These are phyloP conservation scores for Phycodurus eques DNA, from an alignment of 2,113 vertebrate species.

Conservation along the genomic window DNA sequence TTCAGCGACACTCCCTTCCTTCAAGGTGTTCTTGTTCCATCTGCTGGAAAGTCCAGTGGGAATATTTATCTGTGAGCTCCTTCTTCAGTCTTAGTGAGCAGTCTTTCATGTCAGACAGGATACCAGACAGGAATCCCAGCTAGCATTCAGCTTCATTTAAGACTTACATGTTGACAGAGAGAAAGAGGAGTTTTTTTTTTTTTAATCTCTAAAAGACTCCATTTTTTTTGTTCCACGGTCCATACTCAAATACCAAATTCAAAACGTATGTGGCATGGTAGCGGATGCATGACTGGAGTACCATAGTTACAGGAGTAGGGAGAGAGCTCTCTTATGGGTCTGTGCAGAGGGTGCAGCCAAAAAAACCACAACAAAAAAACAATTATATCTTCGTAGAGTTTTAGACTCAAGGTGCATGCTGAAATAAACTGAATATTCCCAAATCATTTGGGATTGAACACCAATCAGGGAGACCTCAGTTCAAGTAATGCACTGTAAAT, in stretches of 20 bases:
- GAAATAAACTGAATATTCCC: not conserved
- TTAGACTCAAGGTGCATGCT: not conserved
- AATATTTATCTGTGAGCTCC: constrained; percentile 66
- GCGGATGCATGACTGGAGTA: constrained; percentile 32
- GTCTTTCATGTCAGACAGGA: constrained; percentile 76
- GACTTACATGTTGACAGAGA: constrained; percentile 69
- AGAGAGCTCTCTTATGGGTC: constrained; percentile 2
- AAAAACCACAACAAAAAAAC: not conserved
- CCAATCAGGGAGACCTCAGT: not conserved
- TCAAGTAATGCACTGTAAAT: not conserved
- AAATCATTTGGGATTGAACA: not conserved
- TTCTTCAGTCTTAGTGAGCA: constrained; percentile 58
- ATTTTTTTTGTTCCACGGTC: constrained; percentile 47
- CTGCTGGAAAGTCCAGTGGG: constrained; percentile 67
- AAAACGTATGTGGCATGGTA: constrained; percentile 49
- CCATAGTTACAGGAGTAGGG: constrained; percentile 12
- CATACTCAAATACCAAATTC: constrained; percentile 54
- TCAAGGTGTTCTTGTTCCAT: constrained; percentile 74
- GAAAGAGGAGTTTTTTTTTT: constrained; percentile 56
- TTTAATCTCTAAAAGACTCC: constrained; percentile 58
- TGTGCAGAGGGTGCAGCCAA: not conserved
- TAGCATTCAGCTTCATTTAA: constrained; percentile 67
- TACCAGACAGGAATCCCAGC: constrained; percentile 72
- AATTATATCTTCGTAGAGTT: not conserved
- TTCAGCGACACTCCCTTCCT: constrained; percentile 68